Base-by-base conservation (phyloP, 2,888 invertebrate species). In the Dendrolimus houi region DNA sequence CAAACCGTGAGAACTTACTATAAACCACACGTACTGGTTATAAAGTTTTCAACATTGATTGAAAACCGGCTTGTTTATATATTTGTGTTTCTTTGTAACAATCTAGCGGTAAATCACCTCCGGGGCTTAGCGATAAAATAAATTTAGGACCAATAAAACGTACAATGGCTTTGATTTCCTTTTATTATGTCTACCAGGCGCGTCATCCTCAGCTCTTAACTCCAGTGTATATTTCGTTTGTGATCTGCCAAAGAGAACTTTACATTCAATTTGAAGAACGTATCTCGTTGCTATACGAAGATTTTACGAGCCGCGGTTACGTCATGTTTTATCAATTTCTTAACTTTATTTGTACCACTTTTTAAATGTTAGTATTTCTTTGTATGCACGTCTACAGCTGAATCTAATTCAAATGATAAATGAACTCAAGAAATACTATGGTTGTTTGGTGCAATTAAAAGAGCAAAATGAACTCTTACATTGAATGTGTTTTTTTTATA, bases 91-190 rank as follows among this genome's bases (percentile, higher is more conserved):
- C 47, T 47, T 9, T 47, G 64, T 66, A 60, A 63, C 59, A 60
- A 61, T 63, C 61, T 56, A 57, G 62, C 60, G 52, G 62, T 55
- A 58, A 68, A 69, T 60, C 60, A 60, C 62, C 64, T 66, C 67
- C 67, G 67, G 60, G 29, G 29, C 69, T 64, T 61, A 66, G 69
- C 65, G 70, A 67, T 83, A 75, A 81, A 83, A 79, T 71, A 75
- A 79, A 80, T 83, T 82, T 80, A 82, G 71, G 69, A 62, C 69
- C 77, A 72, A 78, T 83, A 83, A 83, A 83, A 77, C 70, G 63
- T 65, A 74, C 75, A 77, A 81, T 74, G 63, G 75, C 79, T 78
- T 83, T 80, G 82, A 83, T 83, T 81, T 77, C 68, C 71, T 80
- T 80, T 82, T 81, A 81, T 78, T 78, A 72, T 74, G 70, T 77